Conservation (phyloP, 64 coral and sea anemone genomes). For the Montipora foliosa region DNA sequence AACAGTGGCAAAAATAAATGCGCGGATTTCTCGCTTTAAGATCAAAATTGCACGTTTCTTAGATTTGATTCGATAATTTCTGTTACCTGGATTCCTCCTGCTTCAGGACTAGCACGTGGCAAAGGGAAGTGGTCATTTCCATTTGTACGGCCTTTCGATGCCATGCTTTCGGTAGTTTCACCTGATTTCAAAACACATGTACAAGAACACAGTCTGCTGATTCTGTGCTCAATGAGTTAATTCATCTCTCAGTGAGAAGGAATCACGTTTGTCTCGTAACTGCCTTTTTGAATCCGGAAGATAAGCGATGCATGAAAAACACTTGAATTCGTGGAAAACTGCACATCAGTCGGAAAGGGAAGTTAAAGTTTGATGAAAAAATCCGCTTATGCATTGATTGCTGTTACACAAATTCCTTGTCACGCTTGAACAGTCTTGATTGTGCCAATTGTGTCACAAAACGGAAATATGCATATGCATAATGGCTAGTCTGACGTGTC, state of each 20-base stretch:
- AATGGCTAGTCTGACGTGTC: too few relatives aligned
- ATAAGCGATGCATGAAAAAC: neutral
- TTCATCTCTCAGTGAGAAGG: neutral
- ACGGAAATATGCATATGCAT: neutral
- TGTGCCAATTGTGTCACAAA: neutral
- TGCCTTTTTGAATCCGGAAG: neutral
- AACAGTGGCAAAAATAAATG: neutral
- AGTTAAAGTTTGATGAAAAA: too few relatives aligned
- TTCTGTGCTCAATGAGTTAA: neutral
- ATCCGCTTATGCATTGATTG: neutral
- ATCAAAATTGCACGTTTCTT: neutral
- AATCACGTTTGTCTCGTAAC: neutral
- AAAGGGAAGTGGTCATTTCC: neutral
- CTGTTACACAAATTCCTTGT: neutral
- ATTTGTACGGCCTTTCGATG: neutral
- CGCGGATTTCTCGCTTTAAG: neutral
- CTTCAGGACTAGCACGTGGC: neutral
- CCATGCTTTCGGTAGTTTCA: neutral
- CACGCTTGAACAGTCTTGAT: neutral
- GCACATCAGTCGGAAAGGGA: too few relatives aligned
- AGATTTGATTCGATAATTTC: neutral
- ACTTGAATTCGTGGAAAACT: neutral
- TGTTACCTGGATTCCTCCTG: neutral
- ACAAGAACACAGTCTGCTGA: neutral
- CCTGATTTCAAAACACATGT: neutral